Conservation (phyloP, 2,797 vertebrate species). For the Decapterus maruadsi region DNA sequence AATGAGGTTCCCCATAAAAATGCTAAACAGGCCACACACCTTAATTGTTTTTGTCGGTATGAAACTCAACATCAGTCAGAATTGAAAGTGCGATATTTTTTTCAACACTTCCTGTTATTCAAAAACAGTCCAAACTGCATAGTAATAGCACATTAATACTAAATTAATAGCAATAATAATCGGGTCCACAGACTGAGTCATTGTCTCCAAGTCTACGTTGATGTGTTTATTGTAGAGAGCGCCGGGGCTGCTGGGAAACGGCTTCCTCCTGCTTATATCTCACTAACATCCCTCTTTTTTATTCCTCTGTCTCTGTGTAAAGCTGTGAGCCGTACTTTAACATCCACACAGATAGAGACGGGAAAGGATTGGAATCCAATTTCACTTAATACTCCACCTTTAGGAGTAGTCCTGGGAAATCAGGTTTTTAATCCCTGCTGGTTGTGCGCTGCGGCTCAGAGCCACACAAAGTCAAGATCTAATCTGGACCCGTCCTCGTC, state of each 20-base stretch:
- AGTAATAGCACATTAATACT: no score
- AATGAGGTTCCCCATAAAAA: no score
- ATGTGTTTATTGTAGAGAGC: not conserved
- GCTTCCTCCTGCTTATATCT: conserved; percentile 15
- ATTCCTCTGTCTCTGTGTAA: not conserved
- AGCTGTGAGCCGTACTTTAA: conserved; percentile 44
- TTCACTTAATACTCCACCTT: conserved; percentile 72
- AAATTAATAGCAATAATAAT: no score
- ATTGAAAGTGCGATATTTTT: no score
- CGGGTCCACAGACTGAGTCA: no score
- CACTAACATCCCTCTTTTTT: conserved; percentile 14
- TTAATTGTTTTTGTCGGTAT: no score
- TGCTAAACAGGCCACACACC: no score
- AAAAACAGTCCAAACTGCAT: no score
- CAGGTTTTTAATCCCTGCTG: conserved; percentile 70
- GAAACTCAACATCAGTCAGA: no score
- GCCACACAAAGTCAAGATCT: conserved; percentile 59
- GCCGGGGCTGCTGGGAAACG: not conserved
- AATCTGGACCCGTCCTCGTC: conserved; percentile 46
- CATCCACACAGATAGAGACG: conserved; percentile 36
- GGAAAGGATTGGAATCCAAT: conserved; percentile 73
- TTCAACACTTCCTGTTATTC: no score
- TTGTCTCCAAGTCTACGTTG: no score
- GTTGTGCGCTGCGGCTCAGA: conserved; percentile 50
- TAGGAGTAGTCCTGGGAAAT: conserved; percentile 73